Base-by-base conservation (phyloP, 2,797 vertebrate species). In the Chaunax sp. region DNA sequence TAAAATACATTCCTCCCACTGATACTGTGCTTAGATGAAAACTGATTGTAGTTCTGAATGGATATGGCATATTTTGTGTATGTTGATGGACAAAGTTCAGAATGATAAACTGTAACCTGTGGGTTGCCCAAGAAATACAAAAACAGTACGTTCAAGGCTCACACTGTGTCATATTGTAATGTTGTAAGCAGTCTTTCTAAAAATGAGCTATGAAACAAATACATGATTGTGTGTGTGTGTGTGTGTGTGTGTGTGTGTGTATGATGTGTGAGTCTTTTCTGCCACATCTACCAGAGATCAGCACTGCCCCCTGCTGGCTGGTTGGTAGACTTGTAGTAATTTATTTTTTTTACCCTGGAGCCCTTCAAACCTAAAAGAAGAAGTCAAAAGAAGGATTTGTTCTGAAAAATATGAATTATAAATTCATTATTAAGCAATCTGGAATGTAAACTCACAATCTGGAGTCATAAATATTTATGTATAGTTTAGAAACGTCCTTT, bases 301-400 rank as follows among this genome's bases (percentile, higher is more conserved):
- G 85, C 89, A 92, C 87, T 85, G 67, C 91, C 90, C 89, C 91
- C 92, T 92, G 78, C 87, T 92, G 91, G 89, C 58, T 60, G 59
- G 43, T 56, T 23, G 37, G 57, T 33, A 77, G 64, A 87, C 33
- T 59, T 82, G 52, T 83, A 61, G 15, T 18, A 47, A 33, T 20
- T 44, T n/a, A 35, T 35, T 11, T 8, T 4, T 8, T 30, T 30
- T 30, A 8, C 8, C 28, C 28, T 8, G 4, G 4, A 30, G 30
- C 62, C 1, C 69, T 22, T 59, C 28, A 74, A 64, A 40, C 20
- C 52, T 64, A 10, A 45, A 9, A 20, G 2, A 49, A 12, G 50
- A 9, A 49, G 8, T 16, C 12, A 13, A 61, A 23, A 54, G 10
- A 62, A 56, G 23, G 12, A 52, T 60, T 25, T 28, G 15, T n/a